phyloP scores from a whole-genome alignment of 2,888 invertebrate species.

The Busseola fusca region DNA sequence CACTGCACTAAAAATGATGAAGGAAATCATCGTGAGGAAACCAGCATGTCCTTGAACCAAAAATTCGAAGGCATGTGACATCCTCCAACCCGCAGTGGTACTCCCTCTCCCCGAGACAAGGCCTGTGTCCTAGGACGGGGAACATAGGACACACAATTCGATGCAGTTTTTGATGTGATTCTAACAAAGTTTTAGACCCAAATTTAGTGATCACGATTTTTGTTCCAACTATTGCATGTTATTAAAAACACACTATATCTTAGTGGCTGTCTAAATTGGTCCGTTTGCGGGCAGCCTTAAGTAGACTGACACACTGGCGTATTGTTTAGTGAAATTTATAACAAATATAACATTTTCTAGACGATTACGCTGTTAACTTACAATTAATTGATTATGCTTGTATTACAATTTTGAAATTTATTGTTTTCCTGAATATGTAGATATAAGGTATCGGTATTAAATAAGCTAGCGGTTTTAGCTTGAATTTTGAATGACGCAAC shows the following conservation, averaged over 20 bases:
- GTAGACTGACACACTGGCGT: conserved; percentile 52
- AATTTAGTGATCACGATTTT: neutral
- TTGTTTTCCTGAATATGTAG: conserved; percentile 50
- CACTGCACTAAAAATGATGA: neutral
- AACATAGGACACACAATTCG: neutral
- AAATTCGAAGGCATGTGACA: neutral
- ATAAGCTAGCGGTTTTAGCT: conserved; percentile 8
- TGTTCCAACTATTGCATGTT: neutral
- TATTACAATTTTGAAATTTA: conserved; percentile 38
- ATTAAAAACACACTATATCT: neutral
- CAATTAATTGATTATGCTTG: conserved; percentile 60
- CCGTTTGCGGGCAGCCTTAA: conserved; percentile 9
- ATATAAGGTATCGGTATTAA: conserved; percentile 11
- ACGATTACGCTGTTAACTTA: conserved; percentile 37
- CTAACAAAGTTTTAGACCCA: neutral
- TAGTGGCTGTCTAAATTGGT: neutral
- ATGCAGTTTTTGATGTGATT: neutral
- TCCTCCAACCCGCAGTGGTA: neutral
- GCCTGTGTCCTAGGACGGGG: too few relatives aligned
- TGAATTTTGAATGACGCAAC: neutral
- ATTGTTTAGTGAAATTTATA: conserved; percentile 49
- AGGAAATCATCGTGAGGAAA: neutral
- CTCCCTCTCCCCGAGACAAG: too few relatives aligned
- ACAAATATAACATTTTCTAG: conserved; percentile 42
- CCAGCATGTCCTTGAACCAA: neutral